Conservation (phyloP, 2,113 vertebrate species). For the Oreochromis tanganicae region DNA sequence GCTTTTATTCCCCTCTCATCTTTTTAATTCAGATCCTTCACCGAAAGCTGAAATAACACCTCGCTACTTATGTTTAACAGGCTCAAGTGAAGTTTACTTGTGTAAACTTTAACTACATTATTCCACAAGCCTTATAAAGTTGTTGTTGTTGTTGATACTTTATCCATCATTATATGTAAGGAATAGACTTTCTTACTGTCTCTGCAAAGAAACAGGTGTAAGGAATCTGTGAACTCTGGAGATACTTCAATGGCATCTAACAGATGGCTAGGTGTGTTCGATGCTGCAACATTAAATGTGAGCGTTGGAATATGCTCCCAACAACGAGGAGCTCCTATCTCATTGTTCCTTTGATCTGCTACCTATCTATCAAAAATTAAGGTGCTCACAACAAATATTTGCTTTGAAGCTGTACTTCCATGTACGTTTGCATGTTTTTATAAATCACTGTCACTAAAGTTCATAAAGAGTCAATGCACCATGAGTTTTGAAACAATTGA, state of each 20-base stretch:
- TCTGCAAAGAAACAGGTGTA: background rate
- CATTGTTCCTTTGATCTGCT: background rate
- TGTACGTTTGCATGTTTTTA: background rate
- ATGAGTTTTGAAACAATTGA: background rate
- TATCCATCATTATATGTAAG: background rate
- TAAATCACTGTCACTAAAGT: background rate
- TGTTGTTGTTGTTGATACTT: background rate
- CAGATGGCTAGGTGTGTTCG: background rate
- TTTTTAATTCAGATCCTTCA: background rate
- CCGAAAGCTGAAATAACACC: background rate
- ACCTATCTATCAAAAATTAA: background rate
- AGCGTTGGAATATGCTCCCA: fast-evolving
- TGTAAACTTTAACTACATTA: background rate
- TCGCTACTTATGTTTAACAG: background rate
- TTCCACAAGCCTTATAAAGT: background rate
- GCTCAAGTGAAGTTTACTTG: background rate
- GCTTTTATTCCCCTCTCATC: fast-evolving
- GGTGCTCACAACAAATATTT: background rate
- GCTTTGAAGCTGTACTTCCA: background rate
- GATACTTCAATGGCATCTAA: background rate
- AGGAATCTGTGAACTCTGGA: background rate
- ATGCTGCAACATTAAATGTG: background rate
- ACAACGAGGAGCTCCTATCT: background rate
- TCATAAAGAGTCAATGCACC: background rate
- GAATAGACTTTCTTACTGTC: background rate